A percentile compares a stretch with the other conserved stretches of the same genome.
Conservation (phyloP, 2,797 vertebrate species). For the Erethizon dorsatum region DNA sequence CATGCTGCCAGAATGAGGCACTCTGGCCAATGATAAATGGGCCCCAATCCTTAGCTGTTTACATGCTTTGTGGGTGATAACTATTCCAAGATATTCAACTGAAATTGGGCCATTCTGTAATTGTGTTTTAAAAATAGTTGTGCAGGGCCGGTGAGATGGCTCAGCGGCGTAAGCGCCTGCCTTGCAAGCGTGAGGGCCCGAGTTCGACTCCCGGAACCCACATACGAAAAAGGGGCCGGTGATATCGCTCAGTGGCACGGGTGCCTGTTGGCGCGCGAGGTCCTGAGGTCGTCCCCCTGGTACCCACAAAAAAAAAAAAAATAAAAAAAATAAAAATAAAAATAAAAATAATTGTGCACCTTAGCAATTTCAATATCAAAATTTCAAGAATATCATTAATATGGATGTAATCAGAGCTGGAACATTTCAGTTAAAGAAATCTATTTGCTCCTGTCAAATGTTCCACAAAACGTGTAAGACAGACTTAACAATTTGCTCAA, state of each 20-base stretch:
- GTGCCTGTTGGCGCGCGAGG: too few species aligned
- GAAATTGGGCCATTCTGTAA: constrained; percentile 1
- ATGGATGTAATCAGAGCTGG: not conserved
- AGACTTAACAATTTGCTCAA: not conserved
- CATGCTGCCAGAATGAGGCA: not conserved
- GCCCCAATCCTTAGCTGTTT: constrained; percentile 33
- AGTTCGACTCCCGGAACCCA: too few species aligned
- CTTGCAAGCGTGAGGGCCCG: too few species aligned
- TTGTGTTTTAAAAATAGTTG: constrained; percentile 27
- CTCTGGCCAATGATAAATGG: not conserved
- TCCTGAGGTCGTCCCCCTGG: too few species aligned
- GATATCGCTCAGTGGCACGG: too few species aligned
- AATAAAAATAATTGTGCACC: not conserved
- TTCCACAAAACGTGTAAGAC: not conserved
- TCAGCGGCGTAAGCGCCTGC: too few species aligned
- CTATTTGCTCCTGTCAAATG: not conserved
- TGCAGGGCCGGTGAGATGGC: too few species aligned
- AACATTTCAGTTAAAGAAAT: not conserved
- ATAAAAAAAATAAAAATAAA: too few species aligned
- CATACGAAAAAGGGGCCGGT: too few species aligned
- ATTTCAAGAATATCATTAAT: constrained; percentile 26
- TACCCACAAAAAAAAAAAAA: too few species aligned
- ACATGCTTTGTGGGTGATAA: not conserved
- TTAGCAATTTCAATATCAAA: not conserved
- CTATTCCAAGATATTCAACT: constrained; percentile 40